These are phyloP conservation scores for Danio rerio DNA, from an alignment of 2,113 vertebrate species.

Conservation along the genomic window GRCz12tu NC_133192.1:13547501-13548000, in stretches of 20 bases:
- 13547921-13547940: background rate
- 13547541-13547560: too few species aligned
- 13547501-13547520: too few species aligned
- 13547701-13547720: background rate
- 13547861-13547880: background rate
- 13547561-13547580: too few species aligned
- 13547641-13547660: too few species aligned
- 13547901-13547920: conserved; percentile 1
- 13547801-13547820: background rate
- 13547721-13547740: background rate
- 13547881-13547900: background rate
- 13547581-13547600: too few species aligned
- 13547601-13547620: too few species aligned
- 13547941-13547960: background rate
- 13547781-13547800: background rate
- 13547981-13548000: conserved; percentile 7
- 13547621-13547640: too few species aligned
- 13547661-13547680: too few species aligned
- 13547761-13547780: conserved; percentile 7
- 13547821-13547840: conserved; percentile 11
- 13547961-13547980: background rate
- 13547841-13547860: conserved; percentile 1
- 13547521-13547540: too few species aligned
- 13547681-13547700: background rate
- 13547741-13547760: conserved; percentile 5